Evolutionary conservation across 2,888 invertebrate species (phyloP).

Genomic region (Erpobdella octoculata): DNA sequence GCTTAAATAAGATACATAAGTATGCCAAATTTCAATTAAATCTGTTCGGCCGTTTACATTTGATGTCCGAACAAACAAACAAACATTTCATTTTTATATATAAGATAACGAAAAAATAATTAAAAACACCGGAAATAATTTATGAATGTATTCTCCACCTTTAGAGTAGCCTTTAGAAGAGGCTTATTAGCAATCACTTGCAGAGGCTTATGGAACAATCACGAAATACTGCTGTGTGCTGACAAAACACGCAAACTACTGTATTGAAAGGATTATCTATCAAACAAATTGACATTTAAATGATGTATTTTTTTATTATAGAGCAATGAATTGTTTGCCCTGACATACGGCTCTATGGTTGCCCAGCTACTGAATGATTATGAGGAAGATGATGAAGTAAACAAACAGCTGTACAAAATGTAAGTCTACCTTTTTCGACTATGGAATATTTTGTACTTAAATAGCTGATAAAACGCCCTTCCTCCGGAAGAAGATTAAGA

Average conservation of each 20-base stretch:
- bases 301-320: conserved; percentile 37
- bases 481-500: no score
- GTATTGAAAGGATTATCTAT: background rate
- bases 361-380: conserved; percentile 92
- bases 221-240: background rate
- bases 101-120: no score
- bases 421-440: conserved; percentile 37
- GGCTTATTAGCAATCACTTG: no score
- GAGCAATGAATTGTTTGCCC: conserved; percentile 91
- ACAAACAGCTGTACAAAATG: conserved; percentile 66
- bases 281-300: background rate
- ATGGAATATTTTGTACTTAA: background rate
- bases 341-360: conserved; percentile 94
- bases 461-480: background rate
- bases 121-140: no score
- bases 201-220: no score
- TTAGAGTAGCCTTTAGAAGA: no score
- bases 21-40: no score
- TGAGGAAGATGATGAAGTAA: conserved; percentile 93
- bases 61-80: no score
- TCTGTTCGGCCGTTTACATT: no score
- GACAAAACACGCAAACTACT: background rate
- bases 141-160: no score
- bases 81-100: no score
- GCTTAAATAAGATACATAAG: no score